Base-by-base conservation (phyloP, 1,140 invertebrate species). In the Ceratina calcarata region DNA sequence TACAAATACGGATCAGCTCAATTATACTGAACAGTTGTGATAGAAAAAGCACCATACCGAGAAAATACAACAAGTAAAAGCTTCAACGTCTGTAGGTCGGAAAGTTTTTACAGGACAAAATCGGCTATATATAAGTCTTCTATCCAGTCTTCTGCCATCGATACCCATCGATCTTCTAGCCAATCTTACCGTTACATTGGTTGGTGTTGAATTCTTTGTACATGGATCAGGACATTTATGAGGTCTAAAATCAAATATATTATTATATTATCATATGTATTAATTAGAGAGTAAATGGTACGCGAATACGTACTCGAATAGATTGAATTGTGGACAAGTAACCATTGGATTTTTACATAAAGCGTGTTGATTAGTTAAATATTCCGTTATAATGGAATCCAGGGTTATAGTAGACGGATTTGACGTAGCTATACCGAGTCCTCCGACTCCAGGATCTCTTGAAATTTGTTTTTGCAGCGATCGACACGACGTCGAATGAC, bases 361-460 rank as follows among this genome's bases (percentile, higher is more conserved):
- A n/a, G 97, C 96, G 92, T 98, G 97, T 91, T 99, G 98, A 93
- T 99, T 98, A 60, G 97, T 97, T 57, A 99, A 94, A 93, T 99
- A 99, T 92, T 98, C 98, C 0, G 97, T 99, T 57, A 99, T 97
- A 90, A 99, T 99, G 37, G 97, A 96, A 91, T 99, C 97, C 24
- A 99, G 93, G 0, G 96, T 97, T 22, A 98, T 94, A 3, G 91
- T 78, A 85, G 94, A 77, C 87, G 90, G 84, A 85, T 93, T 92
- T 15, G 87, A 82, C 8, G 90, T 85, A 4, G 91, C 83, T 10
- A 92, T 81, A 18, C 91, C 90, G 72, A 87, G 78, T 0, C 82
- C 83, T 74, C 74, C 84, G 6, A 85, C 82, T 22, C 86, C 89
- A 24, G 90, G 86, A 76, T 93, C 92, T 78, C 92, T 88, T 0